Base-by-base conservation (phyloP, 2,113 vertebrate species). In the Pardalotus punctatus region DNA sequence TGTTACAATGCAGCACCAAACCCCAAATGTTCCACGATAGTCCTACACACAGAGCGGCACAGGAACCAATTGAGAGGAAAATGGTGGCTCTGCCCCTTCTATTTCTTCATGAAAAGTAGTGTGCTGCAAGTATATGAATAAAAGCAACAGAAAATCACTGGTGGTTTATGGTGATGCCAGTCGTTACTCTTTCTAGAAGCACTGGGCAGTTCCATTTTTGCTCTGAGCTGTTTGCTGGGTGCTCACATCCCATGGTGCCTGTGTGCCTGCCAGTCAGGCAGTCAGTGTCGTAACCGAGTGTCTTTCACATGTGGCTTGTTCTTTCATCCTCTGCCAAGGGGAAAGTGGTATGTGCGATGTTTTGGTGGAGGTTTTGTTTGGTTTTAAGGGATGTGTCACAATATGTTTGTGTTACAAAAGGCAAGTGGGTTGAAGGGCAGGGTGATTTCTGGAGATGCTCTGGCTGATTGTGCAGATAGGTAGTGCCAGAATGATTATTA, bases 351-450 rank as follows among this genome's bases (percentile, higher is more conserved):
- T 20, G 78, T 14, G 47, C 14, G 47, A 29, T 83, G 87, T 96
- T 93, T 94, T 80, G 84, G 85, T 72, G 67, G 47, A 84, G 70
- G 27, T 27, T 84, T 67, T 85, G 79, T 88, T 96, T 92, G 51
- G 29, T 93, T 92, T 86, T 22, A 80, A 86, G 74, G 35, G 71
- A 33, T 71, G 61, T 95, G 94, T 96, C 85, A 58, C 94, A 94
- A 93, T 80, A 28, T 95, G 92, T 78, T 93, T 93, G 69, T 65
- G 81, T 96, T 91, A 88, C 74, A 94, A 88, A 86, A 80, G 82
- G 64, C 88, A 96, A 74, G 88, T 91, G 85, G 93, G 93, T 96
- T 95, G 94, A 91, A 96, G 90, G 93, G 93, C 64, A 94, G 94
- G 92, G 93, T 93, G 74, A 96, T 82, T 88, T 96, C 51, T 94